phyloP scores from a whole-genome alignment of 2,888 invertebrate genomes.

The Volucella inanis region DNA sequence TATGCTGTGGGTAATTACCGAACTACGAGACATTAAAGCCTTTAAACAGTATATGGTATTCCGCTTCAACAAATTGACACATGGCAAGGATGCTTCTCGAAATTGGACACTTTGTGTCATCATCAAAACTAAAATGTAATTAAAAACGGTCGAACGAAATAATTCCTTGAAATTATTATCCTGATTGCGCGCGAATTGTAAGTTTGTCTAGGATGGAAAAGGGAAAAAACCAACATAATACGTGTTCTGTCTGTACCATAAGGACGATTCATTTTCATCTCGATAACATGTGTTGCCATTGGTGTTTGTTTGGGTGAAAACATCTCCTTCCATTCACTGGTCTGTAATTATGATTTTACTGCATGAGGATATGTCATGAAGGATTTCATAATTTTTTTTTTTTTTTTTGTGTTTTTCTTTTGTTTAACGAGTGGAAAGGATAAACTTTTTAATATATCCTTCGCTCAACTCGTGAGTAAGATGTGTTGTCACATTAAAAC shows the following conservation, averaged over 20 bases:
- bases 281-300: slow-evolving; percentile 23
- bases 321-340: not conserved
- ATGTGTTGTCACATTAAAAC: slow-evolving; percentile 34
- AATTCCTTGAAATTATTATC: too few relatives aligned
- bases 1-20: not conserved
- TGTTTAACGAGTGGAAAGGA: slow-evolving; percentile 15
- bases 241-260: not conserved
- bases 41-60: too few relatives aligned
- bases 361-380: not conserved
- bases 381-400: too few relatives aligned
- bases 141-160: too few relatives aligned
- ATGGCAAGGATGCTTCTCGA: too few relatives aligned
- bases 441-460: slow-evolving; percentile 55
- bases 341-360: slow-evolving; percentile 49
- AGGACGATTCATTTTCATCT: not conserved
- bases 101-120: too few relatives aligned
- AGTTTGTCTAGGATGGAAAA: too few relatives aligned
- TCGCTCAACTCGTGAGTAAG: slow-evolving; percentile 16
- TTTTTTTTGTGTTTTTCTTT: too few relatives aligned
- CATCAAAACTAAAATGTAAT: too few relatives aligned
- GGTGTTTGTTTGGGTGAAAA: not conserved
- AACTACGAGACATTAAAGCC: not conserved
- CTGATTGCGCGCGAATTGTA: too few relatives aligned
- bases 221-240: not conserved
- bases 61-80: too few relatives aligned